A percentile compares a stretch with the other conserved stretches of the same genome.
Evolutionary conservation across 2,113 vertebrate genomes (phyloP).

Genomic region (Elanus axillaris): DNA sequence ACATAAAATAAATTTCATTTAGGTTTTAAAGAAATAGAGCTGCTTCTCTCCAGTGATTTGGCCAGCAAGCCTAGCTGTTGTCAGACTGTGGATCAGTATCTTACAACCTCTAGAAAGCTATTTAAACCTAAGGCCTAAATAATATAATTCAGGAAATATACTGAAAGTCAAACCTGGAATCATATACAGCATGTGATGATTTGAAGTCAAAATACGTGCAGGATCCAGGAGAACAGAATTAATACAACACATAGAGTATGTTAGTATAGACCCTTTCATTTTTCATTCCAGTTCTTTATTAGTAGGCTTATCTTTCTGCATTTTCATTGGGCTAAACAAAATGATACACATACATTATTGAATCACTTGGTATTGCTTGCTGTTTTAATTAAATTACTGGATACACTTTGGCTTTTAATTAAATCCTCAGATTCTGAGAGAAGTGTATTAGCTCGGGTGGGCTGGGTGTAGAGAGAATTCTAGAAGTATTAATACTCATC

Average conservation of each 20-base stretch:
- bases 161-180: neutral
- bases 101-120: neutral
- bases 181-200: neutral
- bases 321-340: constrained; percentile 42
- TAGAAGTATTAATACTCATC: neutral
- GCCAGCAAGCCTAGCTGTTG: neutral
- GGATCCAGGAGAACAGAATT: neutral
- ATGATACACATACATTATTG: constrained; percentile 19
- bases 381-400: constrained; percentile 63
- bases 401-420: constrained; percentile 57
- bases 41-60: neutral
- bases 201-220: neutral
- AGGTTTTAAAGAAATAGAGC: neutral
- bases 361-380: constrained; percentile 26
- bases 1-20: neutral
- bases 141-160: neutral
- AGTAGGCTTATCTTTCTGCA: constrained; percentile 12
- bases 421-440: constrained; percentile 53
- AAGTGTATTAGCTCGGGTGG: neutral
- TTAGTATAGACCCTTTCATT: neutral
- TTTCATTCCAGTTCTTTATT: constrained; percentile 46
- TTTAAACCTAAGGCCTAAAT: neutral
- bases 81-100: neutral
- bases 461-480: neutral
- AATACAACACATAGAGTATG: neutral